A percentile compares a stretch with the other conserved stretches of the same genome.
Conservation (phyloP, 2,888 invertebrate species). For the Helicoverpa assulta region DNA sequence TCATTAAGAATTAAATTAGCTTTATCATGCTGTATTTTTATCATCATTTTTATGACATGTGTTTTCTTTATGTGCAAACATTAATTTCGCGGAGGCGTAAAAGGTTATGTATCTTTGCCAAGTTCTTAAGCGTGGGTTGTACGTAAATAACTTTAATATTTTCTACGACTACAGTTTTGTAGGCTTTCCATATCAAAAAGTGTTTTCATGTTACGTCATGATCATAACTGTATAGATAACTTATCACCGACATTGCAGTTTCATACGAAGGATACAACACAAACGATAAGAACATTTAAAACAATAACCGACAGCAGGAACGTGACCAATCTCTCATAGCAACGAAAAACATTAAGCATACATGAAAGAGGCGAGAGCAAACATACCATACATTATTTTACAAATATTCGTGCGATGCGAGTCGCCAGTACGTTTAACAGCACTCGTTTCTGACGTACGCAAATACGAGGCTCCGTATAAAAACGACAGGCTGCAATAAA, state of each 20-base stretch:
- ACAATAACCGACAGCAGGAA: conserved; percentile 9
- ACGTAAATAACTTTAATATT: conserved; percentile 58
- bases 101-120: conserved; percentile 53
- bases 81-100: conserved; percentile 55
- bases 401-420: conserved; percentile 54
- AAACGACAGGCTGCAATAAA: conserved; percentile 70
- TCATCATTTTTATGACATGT: conserved; percentile 40
- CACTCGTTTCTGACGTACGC: conserved; percentile 60
- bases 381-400: conserved; percentile 44
- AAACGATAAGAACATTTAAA: background rate
- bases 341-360: conserved; percentile 25
- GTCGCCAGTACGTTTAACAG: conserved; percentile 52
- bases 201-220: too few relatives aligned
- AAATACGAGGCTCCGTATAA: conserved; percentile 60
- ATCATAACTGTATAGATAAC: too few relatives aligned
- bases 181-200: conserved; percentile 26
- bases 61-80: conserved; percentile 51
- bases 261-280: background rate
- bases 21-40: conserved; percentile 48
- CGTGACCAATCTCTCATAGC: conserved; percentile 21
- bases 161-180: conserved; percentile 49
- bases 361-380: conserved; percentile 29
- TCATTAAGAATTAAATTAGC: conserved; percentile 61
- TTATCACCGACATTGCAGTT: background rate
- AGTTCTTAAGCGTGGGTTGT: conserved; percentile 44